Conservation (phyloP, 2,797 vertebrate species). For the Etheostoma nigrum region DNA sequence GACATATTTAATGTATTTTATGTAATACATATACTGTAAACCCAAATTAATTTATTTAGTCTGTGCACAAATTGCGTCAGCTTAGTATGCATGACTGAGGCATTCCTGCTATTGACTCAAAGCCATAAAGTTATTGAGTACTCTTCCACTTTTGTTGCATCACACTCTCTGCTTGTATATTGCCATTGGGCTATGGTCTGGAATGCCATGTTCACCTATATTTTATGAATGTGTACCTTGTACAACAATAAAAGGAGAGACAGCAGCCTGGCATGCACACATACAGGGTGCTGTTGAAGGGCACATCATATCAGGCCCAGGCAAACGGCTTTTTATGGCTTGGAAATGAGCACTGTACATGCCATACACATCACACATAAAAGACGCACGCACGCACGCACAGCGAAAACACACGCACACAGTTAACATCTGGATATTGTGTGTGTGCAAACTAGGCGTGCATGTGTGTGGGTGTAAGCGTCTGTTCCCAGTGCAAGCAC, state of each 20-base stretch:
- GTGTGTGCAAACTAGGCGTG: slow-evolving; percentile 45
- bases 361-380: slow-evolving; percentile 77
- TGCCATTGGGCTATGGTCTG: slow-evolving; percentile 22
- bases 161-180: slow-evolving; percentile 2
- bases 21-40: not conserved
- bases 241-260: slow-evolving; percentile 34
- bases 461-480: slow-evolving; percentile 40
- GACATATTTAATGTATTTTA: not conserved
- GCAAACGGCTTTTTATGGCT: slow-evolving; percentile 71
- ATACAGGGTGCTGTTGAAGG: slow-evolving; percentile 40
- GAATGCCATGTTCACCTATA: slow-evolving; percentile 23
- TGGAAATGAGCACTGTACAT: slow-evolving; percentile 71
- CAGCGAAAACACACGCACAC: slow-evolving; percentile 30
- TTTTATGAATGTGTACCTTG: slow-evolving; percentile 42
- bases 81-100: not conserved
- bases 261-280: slow-evolving; percentile 33
- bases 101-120: slow-evolving; percentile 19
- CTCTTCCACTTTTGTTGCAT: slow-evolving; percentile 15
- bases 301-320: slow-evolving; percentile 65
- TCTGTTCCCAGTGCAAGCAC: slow-evolving; percentile 65
- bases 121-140: slow-evolving; percentile 9
- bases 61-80: not conserved
- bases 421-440: slow-evolving; percentile 74
- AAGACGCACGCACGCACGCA: slow-evolving; percentile 29
- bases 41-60: not conserved